phyloP scores from a whole-genome alignment of 2,797 vertebrate species.

The Rallus crepitans region DNA sequence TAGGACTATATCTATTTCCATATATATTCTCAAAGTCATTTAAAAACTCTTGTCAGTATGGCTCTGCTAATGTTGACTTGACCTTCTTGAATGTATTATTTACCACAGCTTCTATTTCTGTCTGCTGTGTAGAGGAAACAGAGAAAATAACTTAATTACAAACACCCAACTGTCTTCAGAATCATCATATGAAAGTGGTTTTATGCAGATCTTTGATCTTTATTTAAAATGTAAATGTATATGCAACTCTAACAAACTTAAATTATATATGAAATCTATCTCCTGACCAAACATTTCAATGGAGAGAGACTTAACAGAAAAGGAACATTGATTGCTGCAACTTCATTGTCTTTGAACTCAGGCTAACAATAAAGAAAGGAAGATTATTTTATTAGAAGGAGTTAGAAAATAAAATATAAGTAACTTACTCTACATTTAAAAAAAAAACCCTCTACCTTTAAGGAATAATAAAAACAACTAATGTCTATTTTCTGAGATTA shows the following conservation, averaged over 20 bases:
- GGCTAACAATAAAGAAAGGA: background rate
- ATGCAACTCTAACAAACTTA: background rate
- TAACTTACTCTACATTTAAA: background rate
- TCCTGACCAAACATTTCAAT: background rate
- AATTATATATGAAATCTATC: background rate
- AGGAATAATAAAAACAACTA: background rate
- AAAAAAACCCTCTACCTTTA: background rate
- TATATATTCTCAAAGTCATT: background rate
- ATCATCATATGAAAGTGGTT: background rate
- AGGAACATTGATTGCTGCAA: background rate
- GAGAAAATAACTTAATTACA: conserved; percentile 10
- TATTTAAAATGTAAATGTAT: conserved; percentile 17
- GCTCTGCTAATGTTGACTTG: background rate
- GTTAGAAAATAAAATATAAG: background rate
- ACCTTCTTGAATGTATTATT: background rate
- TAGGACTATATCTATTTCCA: background rate
- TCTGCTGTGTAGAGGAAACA: background rate
- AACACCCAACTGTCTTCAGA: background rate
- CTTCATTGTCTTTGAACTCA: background rate
- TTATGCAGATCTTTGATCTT: background rate
- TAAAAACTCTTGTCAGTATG: background rate
- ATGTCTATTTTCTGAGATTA: background rate
- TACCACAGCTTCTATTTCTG: conserved; percentile 17
- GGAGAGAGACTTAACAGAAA: background rate
- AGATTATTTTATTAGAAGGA: background rate